Percentiles rank a stretch among this genome's conserved stretches.
Evolutionary conservation across 2,888 invertebrate species (phyloP).

Genomic region (Neoaliturus tenellus): DNA sequence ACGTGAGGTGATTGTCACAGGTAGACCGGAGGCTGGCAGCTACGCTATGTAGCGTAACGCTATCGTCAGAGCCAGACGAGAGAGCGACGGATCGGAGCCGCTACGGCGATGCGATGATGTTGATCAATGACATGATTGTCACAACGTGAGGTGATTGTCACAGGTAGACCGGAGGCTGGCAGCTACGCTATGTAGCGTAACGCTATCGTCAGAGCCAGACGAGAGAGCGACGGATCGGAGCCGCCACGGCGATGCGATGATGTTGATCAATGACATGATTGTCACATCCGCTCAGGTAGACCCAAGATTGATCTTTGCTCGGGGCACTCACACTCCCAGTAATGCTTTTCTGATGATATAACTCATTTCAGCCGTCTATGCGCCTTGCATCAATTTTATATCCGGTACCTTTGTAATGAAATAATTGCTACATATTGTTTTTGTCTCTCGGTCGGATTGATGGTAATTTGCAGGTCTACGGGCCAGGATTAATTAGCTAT

Average conservation of each 20-base stretch:
- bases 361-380: slow-evolving; percentile 53
- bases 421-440: slow-evolving; percentile 59
- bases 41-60: no score
- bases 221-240: neutral
- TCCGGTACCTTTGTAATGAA: slow-evolving; percentile 56
- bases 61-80: no score
- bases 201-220: neutral
- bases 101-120: no score
- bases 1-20: no score
- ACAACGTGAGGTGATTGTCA: no score
- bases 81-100: no score
- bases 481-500: slow-evolving; percentile 51
- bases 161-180: neutral
- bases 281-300: slow-evolving; percentile 46
- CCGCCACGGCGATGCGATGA: slow-evolving; percentile 4
- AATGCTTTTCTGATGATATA: slow-evolving; percentile 51
- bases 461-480: slow-evolving; percentile 47
- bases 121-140: no score
- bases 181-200: neutral
- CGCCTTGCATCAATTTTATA: slow-evolving; percentile 45
- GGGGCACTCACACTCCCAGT: slow-evolving; percentile 44
- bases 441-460: slow-evolving; percentile 48
- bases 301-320: slow-evolving; percentile 42
- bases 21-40: no score
- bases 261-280: slow-evolving; percentile 36